A percentile compares a stretch with the other conserved stretches of the same genome.
Conservation (phyloP, 1,140 invertebrate genomes). For the Agrilus planipennis region DNA sequence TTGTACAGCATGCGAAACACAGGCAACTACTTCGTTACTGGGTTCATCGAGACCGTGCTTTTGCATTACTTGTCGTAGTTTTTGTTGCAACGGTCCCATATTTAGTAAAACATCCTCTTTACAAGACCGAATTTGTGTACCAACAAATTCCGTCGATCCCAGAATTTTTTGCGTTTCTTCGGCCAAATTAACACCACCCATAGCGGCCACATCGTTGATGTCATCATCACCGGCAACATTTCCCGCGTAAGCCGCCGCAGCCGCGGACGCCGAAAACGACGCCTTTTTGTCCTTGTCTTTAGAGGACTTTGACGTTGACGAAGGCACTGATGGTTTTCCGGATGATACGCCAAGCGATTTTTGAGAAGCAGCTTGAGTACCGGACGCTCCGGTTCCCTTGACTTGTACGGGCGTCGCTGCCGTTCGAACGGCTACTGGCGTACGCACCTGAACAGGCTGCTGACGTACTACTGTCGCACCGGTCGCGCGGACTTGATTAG, state of each 20-base stretch:
- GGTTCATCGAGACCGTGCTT: slow-evolving; percentile 81
- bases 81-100: slow-evolving; percentile 60
- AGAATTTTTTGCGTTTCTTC: slow-evolving; percentile 94
- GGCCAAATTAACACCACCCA: slow-evolving; percentile 97
- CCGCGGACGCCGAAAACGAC: slow-evolving; percentile 39
- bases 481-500: slow-evolving; percentile 19
- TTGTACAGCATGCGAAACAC: slow-evolving; percentile 92
- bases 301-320: slow-evolving; percentile 29
- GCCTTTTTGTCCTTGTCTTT: slow-evolving; percentile 57
- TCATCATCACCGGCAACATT: slow-evolving; percentile 85
- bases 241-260: slow-evolving; percentile 42
- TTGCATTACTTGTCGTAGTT: slow-evolving; percentile 59
- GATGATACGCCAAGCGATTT: too few species aligned
- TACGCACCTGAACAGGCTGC: slow-evolving; percentile 17
- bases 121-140: slow-evolving; percentile 89
- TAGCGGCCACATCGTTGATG: slow-evolving; percentile 97
- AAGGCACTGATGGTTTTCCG: slow-evolving; percentile 31
- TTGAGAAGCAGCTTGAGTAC: slow-evolving; percentile 22
- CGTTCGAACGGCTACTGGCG: slow-evolving; percentile 16
- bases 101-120: slow-evolving; percentile 90
- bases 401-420: slow-evolving; percentile 11
- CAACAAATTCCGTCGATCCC: slow-evolving; percentile 88
- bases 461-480: slow-evolving; percentile 21
- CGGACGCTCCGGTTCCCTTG: slow-evolving; percentile 9
- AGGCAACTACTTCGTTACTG: slow-evolving; percentile 71